Base-by-base conservation (phyloP, 2,113 vertebrate species). In the Prolemur simus region DNA sequence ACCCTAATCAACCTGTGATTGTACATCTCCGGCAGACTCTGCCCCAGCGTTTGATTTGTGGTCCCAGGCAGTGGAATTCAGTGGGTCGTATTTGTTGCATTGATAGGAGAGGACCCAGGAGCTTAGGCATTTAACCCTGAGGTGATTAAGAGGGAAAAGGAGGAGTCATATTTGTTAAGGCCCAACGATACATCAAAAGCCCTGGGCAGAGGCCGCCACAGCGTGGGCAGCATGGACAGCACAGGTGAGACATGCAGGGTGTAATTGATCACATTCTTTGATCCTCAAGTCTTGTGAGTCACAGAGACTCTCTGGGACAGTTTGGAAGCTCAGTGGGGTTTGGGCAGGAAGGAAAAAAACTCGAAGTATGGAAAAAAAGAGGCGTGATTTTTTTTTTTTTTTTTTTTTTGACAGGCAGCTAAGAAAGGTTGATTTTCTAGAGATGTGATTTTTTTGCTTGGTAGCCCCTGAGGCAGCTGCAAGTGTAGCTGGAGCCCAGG, bases 41-140 rank as follows among this genome's bases (percentile, higher is more conserved):
- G 7, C 34, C 96, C 88, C 0, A 0, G 29, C 45, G 29, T 96
- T 97, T 89, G 52, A 8, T 69, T 64, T 96, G 76, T 87, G 7
- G 87, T 91, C 58, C 89, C 6, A 5, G 39, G 93, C 64, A 77
- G 91, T 81, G n/a, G 63, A 73, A 95, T 97, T 95, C 91, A 68
- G 5, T 2, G 77, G 49, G 37, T 88, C 2, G 0, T 81, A 60
- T 96, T 89, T 89, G 45, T 95, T 87, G 68, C 76, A 39, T 94
- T 95, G 68, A 10, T 93, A 39, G 29, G 68, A 49, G 68, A 89
- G 90, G 83, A 23, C 77, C 77, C 49, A 18, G 58, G 94, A 60
- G n/a, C 54, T 74, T 77, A 54, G 96, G 87, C 4, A 0, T 78
- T 90, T 97, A 96, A 96, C 52, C 83, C 27, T 54, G 34, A 71